Percentiles rank a stretch among this genome's conserved stretches.
phyloP scores from a whole-genome alignment of 2,797 vertebrate genomes.

The Crypturellus tataupa region DNA sequence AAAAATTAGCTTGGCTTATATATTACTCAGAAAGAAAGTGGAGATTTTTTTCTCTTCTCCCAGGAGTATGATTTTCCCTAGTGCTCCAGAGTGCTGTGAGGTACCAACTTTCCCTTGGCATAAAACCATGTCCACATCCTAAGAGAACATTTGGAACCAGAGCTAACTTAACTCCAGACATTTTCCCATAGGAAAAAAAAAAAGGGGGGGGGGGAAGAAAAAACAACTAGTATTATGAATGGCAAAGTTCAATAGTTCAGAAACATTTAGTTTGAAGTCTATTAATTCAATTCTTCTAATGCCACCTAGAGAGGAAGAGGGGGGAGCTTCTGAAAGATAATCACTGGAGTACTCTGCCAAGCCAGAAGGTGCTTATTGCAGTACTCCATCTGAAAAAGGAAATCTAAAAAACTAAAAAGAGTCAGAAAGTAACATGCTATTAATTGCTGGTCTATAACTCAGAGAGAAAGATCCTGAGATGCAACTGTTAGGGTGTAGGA shows the following conservation, averaged over 20 bases:
- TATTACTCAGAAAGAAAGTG: conserved; percentile 25
- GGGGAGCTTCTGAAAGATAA: background rate
- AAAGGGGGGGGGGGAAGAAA: background rate
- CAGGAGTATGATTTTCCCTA: background rate
- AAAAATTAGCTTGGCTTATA: background rate
- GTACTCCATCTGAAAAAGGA: background rate
- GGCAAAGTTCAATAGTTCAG: background rate
- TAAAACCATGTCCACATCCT: background rate
- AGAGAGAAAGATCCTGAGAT: background rate
- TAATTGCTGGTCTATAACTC: fast-evolving
- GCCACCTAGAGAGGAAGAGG: background rate
- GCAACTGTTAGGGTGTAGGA: background rate
- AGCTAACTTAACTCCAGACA: background rate
- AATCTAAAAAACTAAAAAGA: background rate
- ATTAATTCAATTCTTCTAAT: background rate
- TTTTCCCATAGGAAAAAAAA: background rate
- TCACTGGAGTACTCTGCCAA: background rate
- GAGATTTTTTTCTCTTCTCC: background rate
- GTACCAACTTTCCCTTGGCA: background rate
- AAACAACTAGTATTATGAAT: background rate
- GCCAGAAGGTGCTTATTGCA: background rate
- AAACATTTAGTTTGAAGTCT: background rate
- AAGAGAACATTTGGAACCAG: fast-evolving
- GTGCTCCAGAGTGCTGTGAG: background rate
- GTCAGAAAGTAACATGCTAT: background rate